Percentiles rank a stretch among this genome's conserved stretches.
Evolutionary conservation across 2,113 vertebrate species (phyloP).

Genomic region (Halichoerus grypus): DNA sequence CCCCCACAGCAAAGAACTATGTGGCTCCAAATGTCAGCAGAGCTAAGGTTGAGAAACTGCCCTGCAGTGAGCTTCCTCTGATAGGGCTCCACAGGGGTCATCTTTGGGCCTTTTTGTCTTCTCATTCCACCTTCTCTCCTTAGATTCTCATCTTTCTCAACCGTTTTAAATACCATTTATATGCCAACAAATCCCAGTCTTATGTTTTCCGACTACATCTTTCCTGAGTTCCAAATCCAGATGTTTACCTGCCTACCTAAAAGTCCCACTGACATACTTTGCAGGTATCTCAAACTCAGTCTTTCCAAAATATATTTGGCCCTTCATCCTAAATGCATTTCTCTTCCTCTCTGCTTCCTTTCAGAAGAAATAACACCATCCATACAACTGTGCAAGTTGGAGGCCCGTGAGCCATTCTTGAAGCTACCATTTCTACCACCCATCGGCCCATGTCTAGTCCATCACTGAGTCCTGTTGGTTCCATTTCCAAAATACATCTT

Average conservation of each 20-base stretch:
- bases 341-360: background rate
- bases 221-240: background rate
- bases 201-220: background rate
- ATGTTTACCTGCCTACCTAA: background rate
- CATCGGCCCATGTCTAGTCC: rapidly evolving
- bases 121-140: background rate
- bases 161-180: background rate
- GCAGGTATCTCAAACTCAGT: background rate
- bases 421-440: background rate
- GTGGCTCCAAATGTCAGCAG: background rate
- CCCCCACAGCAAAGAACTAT: background rate
- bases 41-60: background rate
- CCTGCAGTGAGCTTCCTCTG: no score
- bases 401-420: background rate
- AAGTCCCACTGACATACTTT: background rate
- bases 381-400: rapidly evolving
- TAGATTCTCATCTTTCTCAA: background rate
- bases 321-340: background rate
- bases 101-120: background rate
- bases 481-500: background rate
- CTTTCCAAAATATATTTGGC: background rate
- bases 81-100: no score
- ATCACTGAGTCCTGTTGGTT: background rate
- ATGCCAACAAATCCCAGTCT: background rate
- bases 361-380: background rate